A percentile compares a stretch with the other conserved stretches of the same genome.
phyloP scores from a whole-genome alignment of 2,113 vertebrate genomes.

The Albula glossodonta region DNA sequence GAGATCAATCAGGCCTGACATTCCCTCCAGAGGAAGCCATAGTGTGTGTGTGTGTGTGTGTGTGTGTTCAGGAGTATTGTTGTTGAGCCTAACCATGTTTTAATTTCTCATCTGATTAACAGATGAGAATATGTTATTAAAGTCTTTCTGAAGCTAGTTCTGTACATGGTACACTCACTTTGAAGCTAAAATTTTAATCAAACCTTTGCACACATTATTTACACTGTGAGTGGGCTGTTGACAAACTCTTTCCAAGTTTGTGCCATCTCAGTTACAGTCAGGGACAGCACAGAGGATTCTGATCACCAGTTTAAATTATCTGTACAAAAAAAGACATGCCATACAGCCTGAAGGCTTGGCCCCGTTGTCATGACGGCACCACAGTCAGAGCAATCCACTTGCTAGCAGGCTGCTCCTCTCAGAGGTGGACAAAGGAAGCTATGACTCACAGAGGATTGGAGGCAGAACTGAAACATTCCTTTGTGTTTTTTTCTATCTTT shows the following conservation, averaged over 20 bases:
- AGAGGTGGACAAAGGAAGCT: conserved; percentile 63
- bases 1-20: neutral
- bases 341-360: conserved; percentile 28
- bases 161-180: neutral
- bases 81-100: neutral
- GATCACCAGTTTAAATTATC: neutral
- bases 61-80: neutral
- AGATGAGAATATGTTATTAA: neutral
- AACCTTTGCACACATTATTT: neutral
- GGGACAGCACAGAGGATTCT: neutral
- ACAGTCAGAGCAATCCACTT: conserved; percentile 39
- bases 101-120: neutral
- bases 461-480: conserved; percentile 59
- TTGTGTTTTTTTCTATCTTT: conserved; percentile 48
- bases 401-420: conserved; percentile 55
- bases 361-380: conserved; percentile 52
- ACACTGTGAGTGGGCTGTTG: neutral
- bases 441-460: conserved; percentile 65
- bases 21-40: neutral
- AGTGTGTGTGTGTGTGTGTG: conserved; percentile 4
- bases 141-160: neutral
- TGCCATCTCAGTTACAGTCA: conserved; percentile 21
- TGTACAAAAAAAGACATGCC: neutral
- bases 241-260: conserved; percentile 13
- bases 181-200: neutral